A percentile compares a stretch with the other conserved stretches of the same genome.
phyloP scores from a whole-genome alignment of 1,140 invertebrate species.

The Heterodera carotae region DNA sequence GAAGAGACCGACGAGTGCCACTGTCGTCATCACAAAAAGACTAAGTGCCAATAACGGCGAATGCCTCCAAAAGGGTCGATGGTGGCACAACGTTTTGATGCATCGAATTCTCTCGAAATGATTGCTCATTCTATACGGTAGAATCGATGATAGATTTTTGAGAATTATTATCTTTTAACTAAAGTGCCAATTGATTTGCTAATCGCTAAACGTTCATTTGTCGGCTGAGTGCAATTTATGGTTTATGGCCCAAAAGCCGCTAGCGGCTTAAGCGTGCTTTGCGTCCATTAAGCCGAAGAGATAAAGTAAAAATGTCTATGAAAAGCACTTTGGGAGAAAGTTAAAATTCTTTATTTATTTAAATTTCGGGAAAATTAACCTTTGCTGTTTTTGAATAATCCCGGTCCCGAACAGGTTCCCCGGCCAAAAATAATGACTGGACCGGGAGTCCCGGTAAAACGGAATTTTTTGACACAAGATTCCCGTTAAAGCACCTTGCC shows the following conservation, averaged over 20 bases:
- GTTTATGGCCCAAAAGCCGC: neutral
- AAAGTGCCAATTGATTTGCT: neutral
- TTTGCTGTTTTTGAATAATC: no score
- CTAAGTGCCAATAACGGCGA: neutral
- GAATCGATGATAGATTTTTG: no score
- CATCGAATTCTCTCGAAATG: no score
- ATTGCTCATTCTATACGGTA: no score
- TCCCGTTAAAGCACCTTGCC: no score
- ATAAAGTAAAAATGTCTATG: neutral
- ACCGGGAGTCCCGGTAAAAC: no score
- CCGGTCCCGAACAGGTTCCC: no score
- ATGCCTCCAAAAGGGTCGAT: neutral
- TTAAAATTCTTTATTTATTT: no score
- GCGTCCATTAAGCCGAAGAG: neutral
- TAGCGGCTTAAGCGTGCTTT: neutral
- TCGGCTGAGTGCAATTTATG: neutral
- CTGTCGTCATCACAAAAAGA: neutral
- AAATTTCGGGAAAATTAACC: no score
- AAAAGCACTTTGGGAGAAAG: neutral
- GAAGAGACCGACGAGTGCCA: neutral
- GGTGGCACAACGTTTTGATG: neutral
- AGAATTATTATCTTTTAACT: no score
- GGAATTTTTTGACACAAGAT: no score
- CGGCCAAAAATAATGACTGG: no score
- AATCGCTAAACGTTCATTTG: neutral